These are phyloP conservation scores for Phenganax marumi DNA, from an alignment of 92 coral and sea anemone genomes.

Conservation along the genomic window DNA sequence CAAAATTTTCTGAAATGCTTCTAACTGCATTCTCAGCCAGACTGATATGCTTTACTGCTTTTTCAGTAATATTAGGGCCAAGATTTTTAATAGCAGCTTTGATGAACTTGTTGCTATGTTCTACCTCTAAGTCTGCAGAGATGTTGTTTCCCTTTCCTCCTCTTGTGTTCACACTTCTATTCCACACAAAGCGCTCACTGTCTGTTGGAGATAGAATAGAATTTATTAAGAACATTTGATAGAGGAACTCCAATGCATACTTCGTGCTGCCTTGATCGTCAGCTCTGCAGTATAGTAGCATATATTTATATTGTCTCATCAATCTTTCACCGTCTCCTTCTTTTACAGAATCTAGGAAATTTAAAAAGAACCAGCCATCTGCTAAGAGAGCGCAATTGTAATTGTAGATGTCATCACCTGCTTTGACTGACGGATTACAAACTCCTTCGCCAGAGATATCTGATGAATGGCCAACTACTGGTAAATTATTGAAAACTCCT, in stretches of 20 bases:
- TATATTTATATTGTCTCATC: constrained; percentile 54
- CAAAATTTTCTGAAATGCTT: constrained; percentile 30
- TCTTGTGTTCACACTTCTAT: constrained; percentile 43
- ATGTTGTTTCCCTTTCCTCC: background rate
- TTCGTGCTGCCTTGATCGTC: constrained; percentile 54
- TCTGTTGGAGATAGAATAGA: constrained; percentile 55
- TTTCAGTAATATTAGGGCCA: constrained; percentile 61
- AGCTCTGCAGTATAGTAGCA: constrained; percentile 60
- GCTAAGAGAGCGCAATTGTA: background rate
- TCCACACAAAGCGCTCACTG: constrained; percentile 52
- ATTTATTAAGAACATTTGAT: constrained; percentile 55
- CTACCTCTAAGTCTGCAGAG: constrained; percentile 28
- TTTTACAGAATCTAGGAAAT: constrained; percentile 9
- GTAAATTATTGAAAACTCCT: background rate
- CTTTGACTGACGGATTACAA: background rate
- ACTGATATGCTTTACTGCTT: constrained; percentile 52
- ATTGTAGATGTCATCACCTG: background rate
- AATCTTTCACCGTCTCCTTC: constrained; percentile 60
- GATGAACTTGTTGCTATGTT: constrained; percentile 62
- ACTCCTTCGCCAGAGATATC: background rate
- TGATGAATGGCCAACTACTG: background rate
- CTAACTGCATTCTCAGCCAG: constrained; percentile 50
- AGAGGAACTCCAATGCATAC: constrained; percentile 58
- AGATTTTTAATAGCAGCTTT: constrained; percentile 62
- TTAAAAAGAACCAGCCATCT: background rate